Evolutionary conservation across 2,113 vertebrate species (phyloP).

Genomic region (Speoplatyrhinus poulsoni): DNA sequence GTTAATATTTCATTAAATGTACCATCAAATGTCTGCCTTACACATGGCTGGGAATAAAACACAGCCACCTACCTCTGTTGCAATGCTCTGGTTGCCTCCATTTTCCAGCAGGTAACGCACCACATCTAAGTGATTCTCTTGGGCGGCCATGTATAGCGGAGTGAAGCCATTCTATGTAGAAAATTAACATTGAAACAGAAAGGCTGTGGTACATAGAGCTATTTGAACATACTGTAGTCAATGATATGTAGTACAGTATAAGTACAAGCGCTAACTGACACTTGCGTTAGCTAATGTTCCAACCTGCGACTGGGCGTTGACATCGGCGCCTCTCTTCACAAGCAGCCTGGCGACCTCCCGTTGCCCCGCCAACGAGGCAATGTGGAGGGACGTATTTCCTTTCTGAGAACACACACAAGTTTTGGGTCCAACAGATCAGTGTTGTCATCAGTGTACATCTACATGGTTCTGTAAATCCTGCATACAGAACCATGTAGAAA

Average conservation of each 20-base stretch:
- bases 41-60: neutral
- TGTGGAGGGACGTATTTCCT: conserved; percentile 96
- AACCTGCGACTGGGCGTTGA: conserved; percentile 97
- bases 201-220: neutral
- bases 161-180: conserved; percentile 93
- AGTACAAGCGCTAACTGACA: no score
- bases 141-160: conserved; percentile 97
- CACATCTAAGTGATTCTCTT: conserved; percentile 96
- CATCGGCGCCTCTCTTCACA: conserved; percentile 90
- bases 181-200: conserved; percentile 7
- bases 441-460: neutral
- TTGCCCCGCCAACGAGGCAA: conserved; percentile 94
- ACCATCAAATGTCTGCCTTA: neutral
- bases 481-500: no score
- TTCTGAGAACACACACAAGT: conserved; percentile 78
- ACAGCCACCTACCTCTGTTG: conserved; percentile 85
- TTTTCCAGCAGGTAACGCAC: conserved; percentile 94
- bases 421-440: neutral
- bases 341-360: conserved; percentile 89
- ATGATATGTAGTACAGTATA: no score
- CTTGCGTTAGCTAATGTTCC: neutral
- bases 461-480: no score
- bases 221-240: neutral
- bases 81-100: conserved; percentile 96
- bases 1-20: no score